These are phyloP conservation scores for Scalopus aquaticus DNA, from an alignment of 2,113 vertebrate species.

Conservation along the genomic window DNA sequence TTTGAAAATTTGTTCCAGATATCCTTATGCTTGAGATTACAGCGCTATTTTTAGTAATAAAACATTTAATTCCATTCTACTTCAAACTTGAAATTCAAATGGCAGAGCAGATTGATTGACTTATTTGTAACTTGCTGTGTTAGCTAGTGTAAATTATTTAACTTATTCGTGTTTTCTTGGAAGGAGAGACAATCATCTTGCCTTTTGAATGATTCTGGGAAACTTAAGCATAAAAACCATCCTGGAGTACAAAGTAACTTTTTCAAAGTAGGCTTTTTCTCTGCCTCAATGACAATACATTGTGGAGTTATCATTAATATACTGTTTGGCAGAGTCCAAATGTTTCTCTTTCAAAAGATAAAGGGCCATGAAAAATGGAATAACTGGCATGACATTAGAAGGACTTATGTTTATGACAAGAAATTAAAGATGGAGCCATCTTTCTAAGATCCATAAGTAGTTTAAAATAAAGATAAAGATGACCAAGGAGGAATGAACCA, in stretches of 20 bases:
- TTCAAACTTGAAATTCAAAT: not conserved
- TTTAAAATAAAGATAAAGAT: not conserved
- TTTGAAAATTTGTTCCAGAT: conserved; percentile 21
- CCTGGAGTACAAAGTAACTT: not conserved
- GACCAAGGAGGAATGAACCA: not conserved
- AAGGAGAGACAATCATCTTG: not conserved
- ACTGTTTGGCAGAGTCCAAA: not conserved
- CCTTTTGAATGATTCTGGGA: not conserved
- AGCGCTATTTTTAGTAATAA: conserved; percentile 1
- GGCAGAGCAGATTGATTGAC: not conserved
- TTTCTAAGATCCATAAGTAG: not conserved
- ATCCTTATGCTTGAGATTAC: not conserved
- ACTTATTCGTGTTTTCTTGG: not conserved
- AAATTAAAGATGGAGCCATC: not conserved
- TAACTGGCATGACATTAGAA: not conserved
- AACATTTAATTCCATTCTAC: not conserved
- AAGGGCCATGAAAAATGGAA: not conserved
- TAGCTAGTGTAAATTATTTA: conserved; percentile 5
- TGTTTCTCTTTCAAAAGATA: not conserved
- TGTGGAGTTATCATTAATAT: not conserved
- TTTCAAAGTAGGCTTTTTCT: not conserved
- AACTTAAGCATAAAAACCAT: not conserved
- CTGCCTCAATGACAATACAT: not conserved
- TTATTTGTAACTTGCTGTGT: conserved; percentile 6
- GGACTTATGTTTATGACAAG: not conserved